Conservation (phyloP, 2,113 vertebrate species). For the Gracilinanus agilis region DNA sequence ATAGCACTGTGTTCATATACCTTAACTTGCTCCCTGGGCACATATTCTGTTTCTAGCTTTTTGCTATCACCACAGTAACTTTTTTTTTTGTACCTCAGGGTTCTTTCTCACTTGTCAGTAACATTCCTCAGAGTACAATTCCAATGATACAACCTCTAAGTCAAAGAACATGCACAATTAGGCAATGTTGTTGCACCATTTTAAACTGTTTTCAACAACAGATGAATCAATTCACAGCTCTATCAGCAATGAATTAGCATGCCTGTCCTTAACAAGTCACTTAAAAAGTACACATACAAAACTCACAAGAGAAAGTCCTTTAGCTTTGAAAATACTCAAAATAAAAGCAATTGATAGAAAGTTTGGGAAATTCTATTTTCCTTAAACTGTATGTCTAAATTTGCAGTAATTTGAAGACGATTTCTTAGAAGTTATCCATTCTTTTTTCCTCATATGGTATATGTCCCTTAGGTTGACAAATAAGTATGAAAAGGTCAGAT, state of each 20-base stretch:
- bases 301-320: not conserved
- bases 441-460: not conserved
- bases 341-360: not conserved
- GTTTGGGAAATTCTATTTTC: not conserved
- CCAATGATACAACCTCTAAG: not conserved
- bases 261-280: not conserved
- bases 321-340: not conserved
- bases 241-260: not conserved
- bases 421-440: not conserved
- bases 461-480: not conserved
- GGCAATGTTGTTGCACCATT: not conserved
- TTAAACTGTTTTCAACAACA: not conserved
- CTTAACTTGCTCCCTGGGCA: not conserved
- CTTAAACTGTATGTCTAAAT: conserved; percentile 9
- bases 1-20: not conserved
- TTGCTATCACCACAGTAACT: not conserved
- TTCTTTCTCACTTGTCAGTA: not conserved
- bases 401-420: conserved; percentile 31
- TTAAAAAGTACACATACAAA: not conserved
- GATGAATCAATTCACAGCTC: not conserved
- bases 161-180: not conserved
- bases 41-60: not conserved
- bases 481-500: conserved; percentile 13
- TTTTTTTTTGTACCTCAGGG: not conserved
- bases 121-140: not conserved